These are phyloP conservation scores for Cotesia chilonis DNA, from an alignment of 1,140 invertebrate genomes.

Conservation along the genomic window DNA sequence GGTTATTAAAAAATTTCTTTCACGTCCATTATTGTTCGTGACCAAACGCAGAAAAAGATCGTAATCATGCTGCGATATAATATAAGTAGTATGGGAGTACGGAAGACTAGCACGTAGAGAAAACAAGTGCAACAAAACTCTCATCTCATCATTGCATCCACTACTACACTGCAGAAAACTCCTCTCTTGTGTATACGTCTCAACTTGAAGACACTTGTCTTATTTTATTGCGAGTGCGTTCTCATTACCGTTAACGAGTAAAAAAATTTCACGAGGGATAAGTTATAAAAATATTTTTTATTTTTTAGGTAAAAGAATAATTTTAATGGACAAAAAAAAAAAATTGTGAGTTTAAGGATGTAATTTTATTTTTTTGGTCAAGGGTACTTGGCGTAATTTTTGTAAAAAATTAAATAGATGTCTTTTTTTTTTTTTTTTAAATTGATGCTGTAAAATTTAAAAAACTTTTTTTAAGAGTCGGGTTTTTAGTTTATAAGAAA, in stretches of 20 bases:
- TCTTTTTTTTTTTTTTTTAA: too few relatives aligned
- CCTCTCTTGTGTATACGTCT: slow-evolving; percentile 10
- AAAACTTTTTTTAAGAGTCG: too few relatives aligned
- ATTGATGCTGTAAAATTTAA: too few relatives aligned
- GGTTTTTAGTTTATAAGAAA: too few relatives aligned
- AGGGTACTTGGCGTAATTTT: too few relatives aligned
- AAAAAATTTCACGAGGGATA: slow-evolving; percentile 10
- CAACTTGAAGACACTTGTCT: slow-evolving; percentile 22
- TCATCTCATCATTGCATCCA: neutral
- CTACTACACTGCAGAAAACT: neutral
- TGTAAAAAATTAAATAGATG: too few relatives aligned
- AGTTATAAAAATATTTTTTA: neutral
- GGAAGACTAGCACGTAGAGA: neutral
- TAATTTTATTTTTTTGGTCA: too few relatives aligned
- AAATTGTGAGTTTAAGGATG: neutral
- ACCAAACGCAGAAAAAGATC: slow-evolving; percentile 16
- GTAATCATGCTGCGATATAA: too few relatives aligned
- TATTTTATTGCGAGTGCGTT: slow-evolving; percentile 20
- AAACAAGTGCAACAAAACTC: slow-evolving; percentile 22
- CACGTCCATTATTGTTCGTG: slow-evolving; percentile 16
- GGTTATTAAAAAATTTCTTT: too few relatives aligned
- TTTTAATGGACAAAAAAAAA: slow-evolving; percentile 15
- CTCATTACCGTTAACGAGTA: slow-evolving; percentile 22
- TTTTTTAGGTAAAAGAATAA: neutral
- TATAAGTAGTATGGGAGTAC: too few relatives aligned